Conservation (phyloP, 1,140 invertebrate genomes). For the Mylabris phalerata region DNA sequence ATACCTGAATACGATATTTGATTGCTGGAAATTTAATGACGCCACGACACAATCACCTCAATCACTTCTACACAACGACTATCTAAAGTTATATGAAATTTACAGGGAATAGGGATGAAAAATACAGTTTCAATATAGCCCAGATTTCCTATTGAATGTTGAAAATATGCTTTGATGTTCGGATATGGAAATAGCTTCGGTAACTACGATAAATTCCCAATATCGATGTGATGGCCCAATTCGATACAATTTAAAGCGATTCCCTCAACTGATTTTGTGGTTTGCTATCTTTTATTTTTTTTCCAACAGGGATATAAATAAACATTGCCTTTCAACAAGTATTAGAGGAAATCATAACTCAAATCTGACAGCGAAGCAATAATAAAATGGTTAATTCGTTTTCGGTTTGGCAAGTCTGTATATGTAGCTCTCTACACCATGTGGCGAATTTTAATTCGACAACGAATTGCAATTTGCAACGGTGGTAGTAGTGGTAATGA, state of each 20-base stretch:
- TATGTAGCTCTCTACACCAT: slow-evolving; percentile 8
- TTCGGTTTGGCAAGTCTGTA: slow-evolving; percentile 5
- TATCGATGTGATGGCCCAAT: too few species aligned
- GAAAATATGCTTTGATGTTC: too few species aligned
- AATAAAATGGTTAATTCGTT: slow-evolving; percentile 26
- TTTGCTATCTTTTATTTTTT: too few species aligned
- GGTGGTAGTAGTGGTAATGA: too few species aligned
- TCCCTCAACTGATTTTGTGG: too few species aligned
- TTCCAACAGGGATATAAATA: slow-evolving; percentile 1
- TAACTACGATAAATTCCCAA: too few species aligned
- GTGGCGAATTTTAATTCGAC: slow-evolving; percentile 23
- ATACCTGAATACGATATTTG: background rate
- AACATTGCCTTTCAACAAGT: slow-evolving; percentile 19
- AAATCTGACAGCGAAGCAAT: slow-evolving; percentile 13
- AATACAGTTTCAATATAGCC: too few species aligned
- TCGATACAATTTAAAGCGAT: too few species aligned
- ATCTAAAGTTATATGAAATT: background rate
- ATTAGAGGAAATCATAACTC: slow-evolving; percentile 24
- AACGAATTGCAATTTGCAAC: slow-evolving; percentile 1
- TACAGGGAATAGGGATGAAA: too few species aligned
- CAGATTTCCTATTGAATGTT: too few species aligned
- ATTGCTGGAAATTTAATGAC: background rate
- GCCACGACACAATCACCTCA: background rate
- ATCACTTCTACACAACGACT: background rate
- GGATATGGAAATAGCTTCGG: too few species aligned